Percentiles rank a stretch among this genome's conserved stretches.
phyloP scores from a whole-genome alignment of 2,888 invertebrate species.

The Ypsolopha sequella region DNA sequence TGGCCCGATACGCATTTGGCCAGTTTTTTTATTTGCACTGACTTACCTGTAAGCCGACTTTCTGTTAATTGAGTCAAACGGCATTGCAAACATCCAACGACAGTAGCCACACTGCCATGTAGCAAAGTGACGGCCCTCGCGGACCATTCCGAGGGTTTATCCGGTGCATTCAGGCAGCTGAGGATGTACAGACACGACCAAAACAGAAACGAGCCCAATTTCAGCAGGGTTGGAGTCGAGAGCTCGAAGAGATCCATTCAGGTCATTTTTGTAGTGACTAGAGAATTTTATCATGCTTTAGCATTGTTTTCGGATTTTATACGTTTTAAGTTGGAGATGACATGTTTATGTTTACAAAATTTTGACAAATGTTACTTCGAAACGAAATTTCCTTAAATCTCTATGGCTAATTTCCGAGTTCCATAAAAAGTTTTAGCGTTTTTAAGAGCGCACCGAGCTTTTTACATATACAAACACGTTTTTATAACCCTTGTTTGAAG shows the following conservation, averaged over 20 bases:
- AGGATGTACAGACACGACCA: conserved; percentile 40
- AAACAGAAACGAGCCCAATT: conserved; percentile 42
- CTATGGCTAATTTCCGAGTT: too few relatives aligned
- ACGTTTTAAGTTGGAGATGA: too few relatives aligned
- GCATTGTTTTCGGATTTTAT: background rate
- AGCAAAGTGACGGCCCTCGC: conserved; percentile 42
- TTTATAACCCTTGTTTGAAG: too few relatives aligned
- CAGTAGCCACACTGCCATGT: conserved; percentile 40
- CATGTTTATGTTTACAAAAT: too few relatives aligned
- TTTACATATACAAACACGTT: too few relatives aligned
- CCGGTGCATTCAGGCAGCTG: conserved; percentile 17
- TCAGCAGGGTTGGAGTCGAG: conserved; percentile 27
- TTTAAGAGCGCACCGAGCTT: too few relatives aligned
- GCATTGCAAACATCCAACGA: conserved; percentile 40
- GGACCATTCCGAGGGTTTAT: conserved; percentile 40
- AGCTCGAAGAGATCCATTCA: conserved; percentile 33
- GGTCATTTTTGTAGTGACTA: background rate
- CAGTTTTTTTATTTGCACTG: too few relatives aligned
- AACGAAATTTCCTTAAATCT: too few relatives aligned
- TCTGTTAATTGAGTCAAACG: conserved; percentile 8
- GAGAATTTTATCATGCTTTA: background rate
- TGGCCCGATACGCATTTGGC: too few relatives aligned
- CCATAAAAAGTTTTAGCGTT: too few relatives aligned
- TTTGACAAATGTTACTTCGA: too few relatives aligned
- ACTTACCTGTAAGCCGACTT: background rate